Conservation (phyloP, 2,797 vertebrate genomes). For the Miichthys miiuy region DNA sequence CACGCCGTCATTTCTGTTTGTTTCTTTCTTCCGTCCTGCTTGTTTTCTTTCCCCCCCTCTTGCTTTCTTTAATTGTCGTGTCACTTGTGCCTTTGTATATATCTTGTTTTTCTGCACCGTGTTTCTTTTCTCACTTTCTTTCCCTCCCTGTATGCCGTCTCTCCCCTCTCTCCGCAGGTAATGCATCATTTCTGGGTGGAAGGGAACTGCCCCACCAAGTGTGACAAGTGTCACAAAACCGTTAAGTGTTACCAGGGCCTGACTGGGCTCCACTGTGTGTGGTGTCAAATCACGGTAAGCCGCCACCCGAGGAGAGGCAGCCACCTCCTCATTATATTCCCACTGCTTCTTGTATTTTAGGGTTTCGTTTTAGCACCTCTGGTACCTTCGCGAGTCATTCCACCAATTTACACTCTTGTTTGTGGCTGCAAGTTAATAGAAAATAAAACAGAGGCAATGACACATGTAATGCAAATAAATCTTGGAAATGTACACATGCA, state of each 20-base stretch:
- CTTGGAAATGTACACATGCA: neutral
- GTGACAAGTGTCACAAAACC: constrained; percentile 97
- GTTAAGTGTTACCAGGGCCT: constrained; percentile 97
- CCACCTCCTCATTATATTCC: constrained; percentile 79
- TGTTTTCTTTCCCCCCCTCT: constrained; percentile 11
- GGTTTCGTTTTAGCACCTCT: constrained; percentile 72
- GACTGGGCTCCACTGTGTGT: constrained; percentile 95
- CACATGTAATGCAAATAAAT: constrained; percentile 48
- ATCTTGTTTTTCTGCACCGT: constrained; percentile 64
- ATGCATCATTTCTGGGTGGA: constrained; percentile 98
- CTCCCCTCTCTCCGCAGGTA: constrained; percentile 82
- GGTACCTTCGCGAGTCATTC: constrained; percentile 58
- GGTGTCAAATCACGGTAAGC: constrained; percentile 95
- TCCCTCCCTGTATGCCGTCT: constrained; percentile 43
- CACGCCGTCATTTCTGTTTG: constrained; percentile 7
- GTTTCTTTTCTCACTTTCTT: constrained; percentile 65
- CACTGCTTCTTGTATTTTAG: constrained; percentile 75
- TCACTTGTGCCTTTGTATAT: constrained; percentile 44
- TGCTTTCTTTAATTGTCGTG: constrained; percentile 50
- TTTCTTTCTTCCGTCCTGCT: neutral
- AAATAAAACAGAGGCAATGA: constrained; percentile 42
- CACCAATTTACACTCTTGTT: constrained; percentile 82
- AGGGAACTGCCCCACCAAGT: constrained; percentile 96
- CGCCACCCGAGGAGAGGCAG: constrained; percentile 78
- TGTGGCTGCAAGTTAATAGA: constrained; percentile 53